Evolutionary conservation across 1,140 invertebrate species (phyloP).

Genomic region (Pogonus chalceus): DNA sequence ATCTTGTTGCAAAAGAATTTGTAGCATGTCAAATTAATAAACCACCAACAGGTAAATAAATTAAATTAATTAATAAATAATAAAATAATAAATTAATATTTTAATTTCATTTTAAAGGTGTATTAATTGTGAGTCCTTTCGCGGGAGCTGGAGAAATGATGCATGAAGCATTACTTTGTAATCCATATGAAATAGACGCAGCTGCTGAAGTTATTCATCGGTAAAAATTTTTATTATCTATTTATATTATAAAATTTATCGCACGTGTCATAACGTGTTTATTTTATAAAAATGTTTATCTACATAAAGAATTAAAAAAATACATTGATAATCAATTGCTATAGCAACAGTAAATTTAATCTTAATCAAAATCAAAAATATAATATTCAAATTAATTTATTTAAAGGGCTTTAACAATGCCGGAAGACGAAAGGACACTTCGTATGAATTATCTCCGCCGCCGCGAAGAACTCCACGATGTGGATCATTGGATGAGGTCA

Average conservation of each 20-base stretch:
- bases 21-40: slow-evolving; percentile 84
- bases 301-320: neutral
- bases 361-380: neutral
- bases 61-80: too few species aligned
- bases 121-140: slow-evolving; percentile 81
- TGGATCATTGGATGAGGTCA: slow-evolving; percentile 80
- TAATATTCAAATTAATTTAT: too few species aligned
- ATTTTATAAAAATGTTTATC: too few species aligned
- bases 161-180: slow-evolving; percentile 77
- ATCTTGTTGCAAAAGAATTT: slow-evolving; percentile 87
- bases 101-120: too few species aligned
- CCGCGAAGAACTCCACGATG: slow-evolving; percentile 72
- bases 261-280: too few species aligned
- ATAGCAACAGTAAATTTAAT: too few species aligned
- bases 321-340: slow-evolving; percentile 11
- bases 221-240: too few species aligned
- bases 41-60: slow-evolving; percentile 59
- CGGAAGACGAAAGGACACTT: slow-evolving; percentile 73
- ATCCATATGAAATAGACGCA: slow-evolving; percentile 81
- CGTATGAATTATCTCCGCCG: slow-evolving; percentile 76
- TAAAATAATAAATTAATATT: too few species aligned
- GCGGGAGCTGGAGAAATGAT: slow-evolving; percentile 85
- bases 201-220: slow-evolving; percentile 77
- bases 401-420: slow-evolving; percentile 73
- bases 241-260: too few species aligned